Evolutionary conservation across 2,888 invertebrate species (phyloP), one percentile per base, ranked within the genome.

Genomic region (Caenorhabditis parvicauda): DNA sequence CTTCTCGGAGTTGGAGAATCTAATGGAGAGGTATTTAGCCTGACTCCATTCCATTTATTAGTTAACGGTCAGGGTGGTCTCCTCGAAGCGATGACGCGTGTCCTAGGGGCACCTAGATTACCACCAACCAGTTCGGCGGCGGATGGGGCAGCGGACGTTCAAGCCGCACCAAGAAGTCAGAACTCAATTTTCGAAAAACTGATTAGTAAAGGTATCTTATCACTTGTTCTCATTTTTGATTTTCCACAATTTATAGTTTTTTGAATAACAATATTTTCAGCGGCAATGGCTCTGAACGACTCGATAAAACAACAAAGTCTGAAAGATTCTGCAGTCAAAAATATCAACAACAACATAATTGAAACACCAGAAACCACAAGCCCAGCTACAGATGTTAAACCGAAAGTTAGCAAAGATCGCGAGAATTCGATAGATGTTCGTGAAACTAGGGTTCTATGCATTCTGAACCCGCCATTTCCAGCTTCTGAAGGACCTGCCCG

Each of bases 31-130:
- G 74, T 64, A 29, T 51, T 25, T 50, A 52, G 47, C 42, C 35
- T 42, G 46, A n/a, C n/a, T n/a, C n/a, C n/a, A n/a, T n/a, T n/a
- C n/a, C n/a, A n/a, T n/a, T n/a, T n/a, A n/a, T n/a, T n/a, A n/a
- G n/a, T n/a, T n/a, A n/a, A n/a, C n/a, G n/a, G n/a, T n/a, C n/a
- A 54, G 28, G 64, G 64, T 9, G 58, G 67, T 17, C 50, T 69
- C 7, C 21, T 72, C 38, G 72, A 71, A 38, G 48, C 58, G 37
- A 69, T 69, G 69, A 67, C 69, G n/a, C 61, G 54, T 32, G 72
- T 64, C 14, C 29, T 71, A 24, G 59, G 59, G 9, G 60, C 47
- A 42, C 52, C 54, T 27, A 37, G 57, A 22, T 50, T 56, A 22
- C 55, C 60, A 29, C 57, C 58, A 24, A 57, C 56, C 17, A 59